Base-by-base conservation (phyloP, 1,140 invertebrate genomes). In the Nasonia longicornis region DNA sequence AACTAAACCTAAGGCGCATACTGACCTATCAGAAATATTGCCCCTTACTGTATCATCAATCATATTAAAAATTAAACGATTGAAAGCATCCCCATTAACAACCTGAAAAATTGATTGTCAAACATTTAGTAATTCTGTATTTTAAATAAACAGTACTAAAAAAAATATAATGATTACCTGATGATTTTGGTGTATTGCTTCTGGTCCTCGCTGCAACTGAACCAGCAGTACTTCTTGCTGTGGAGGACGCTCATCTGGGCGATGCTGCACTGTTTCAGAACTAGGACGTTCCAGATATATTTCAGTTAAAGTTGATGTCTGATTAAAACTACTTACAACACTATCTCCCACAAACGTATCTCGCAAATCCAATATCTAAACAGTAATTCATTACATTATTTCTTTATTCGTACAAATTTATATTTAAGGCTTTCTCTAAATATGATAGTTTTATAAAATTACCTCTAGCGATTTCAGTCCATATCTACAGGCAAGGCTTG, bases 391-490 rank as follows among this genome's bases (percentile, higher is more conserved):
- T 35, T 22, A 76, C 74, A 77, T 26, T 66, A 72, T 52, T 63
- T 67, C 31, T 26, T 26, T 26, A 26, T 26, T 26, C 1, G 66
- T 31, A 31, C 22, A 69, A 58, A 73, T 77, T 77, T 38, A 29
- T 35, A 74, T 58, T 73, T 75, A 48, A 79, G 78, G 35, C 58
- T 31, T 64, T 76, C 76, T n/a, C 20, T 58, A 22, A 4, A 45
- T 20, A 20, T 52, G 4, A 52, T 16, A 2, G 4, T 38, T 67
- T 7, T 35, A 52, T 14, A 26, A 74, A 71, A 26, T 85, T 89
- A 94, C 94, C 91, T 94, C 91, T 10, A 95, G 86, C 22, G 90
- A 89, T 86, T 91, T 91, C 84, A 95, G 95, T n/a, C 95, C 95
- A 88, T 94, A 95, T 85, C 94, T 90, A 11, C 93, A 92, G 0